Conservation (phyloP, 2,888 invertebrate species). For the Volucella inflata region DNA sequence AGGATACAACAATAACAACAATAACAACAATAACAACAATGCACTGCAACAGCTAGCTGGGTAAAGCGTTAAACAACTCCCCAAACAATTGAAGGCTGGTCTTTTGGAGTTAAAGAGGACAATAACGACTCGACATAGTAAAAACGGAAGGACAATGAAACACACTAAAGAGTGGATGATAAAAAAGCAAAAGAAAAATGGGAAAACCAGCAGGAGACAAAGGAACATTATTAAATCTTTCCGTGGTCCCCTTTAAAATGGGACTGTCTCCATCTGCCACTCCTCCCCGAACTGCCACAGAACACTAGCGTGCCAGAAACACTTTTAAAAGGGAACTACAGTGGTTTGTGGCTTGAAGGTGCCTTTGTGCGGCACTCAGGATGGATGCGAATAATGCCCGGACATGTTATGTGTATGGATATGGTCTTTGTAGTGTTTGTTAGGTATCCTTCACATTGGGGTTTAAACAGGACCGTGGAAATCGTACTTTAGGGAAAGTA, state of each 20-base stretch:
- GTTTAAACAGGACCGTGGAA: not conserved
- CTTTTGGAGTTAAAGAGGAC: conserved; percentile 17
- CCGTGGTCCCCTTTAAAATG: conserved; percentile 49
- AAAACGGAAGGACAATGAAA: not conserved
- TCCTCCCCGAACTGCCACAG: conserved; percentile 1
- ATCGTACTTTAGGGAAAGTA: not conserved
- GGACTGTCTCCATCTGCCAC: conserved; percentile 42
- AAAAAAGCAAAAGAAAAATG: not conserved
- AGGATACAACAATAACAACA: conserved; percentile 23
- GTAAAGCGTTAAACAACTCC: conserved; percentile 35
- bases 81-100: conserved; percentile 41
- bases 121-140: conserved; percentile 3
- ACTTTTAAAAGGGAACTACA: conserved; percentile 37
- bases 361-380: conserved; percentile 42
- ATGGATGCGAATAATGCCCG: conserved; percentile 28
- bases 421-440: not conserved
- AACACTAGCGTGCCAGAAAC: conserved; percentile 19
- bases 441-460: not conserved
- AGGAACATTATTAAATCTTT: conserved; percentile 57
- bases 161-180: not conserved
- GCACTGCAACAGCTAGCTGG: not conserved
- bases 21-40: not conserved
- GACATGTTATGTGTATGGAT: conserved; percentile 25
- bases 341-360: conserved; percentile 41
- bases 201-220: conserved; percentile 48